Conservation (phyloP, 2,888 invertebrate genomes). For the Aphidoletes aphidimyza region DNA sequence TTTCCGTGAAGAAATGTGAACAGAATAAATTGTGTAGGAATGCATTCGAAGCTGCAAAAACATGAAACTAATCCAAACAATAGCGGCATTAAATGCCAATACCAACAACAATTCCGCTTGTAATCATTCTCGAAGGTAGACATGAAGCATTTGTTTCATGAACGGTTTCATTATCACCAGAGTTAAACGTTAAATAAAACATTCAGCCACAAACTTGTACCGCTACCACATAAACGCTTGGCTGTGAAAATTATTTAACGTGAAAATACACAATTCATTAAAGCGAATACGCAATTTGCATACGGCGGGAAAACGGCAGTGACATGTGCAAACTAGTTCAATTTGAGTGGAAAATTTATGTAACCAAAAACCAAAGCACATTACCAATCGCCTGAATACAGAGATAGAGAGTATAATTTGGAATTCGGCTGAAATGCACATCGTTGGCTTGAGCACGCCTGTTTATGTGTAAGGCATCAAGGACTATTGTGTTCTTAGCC, state of each 20-base stretch:
- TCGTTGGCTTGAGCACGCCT: background rate
- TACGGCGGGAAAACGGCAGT: background rate
- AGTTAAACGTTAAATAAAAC: background rate
- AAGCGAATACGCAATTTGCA: background rate
- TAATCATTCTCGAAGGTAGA: background rate
- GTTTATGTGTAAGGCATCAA: background rate
- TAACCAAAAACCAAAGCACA: background rate
- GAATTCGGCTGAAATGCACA: background rate
- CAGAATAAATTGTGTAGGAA: background rate
- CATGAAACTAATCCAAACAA: conserved; percentile 31
- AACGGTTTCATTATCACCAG: background rate
- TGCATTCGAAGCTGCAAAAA: background rate
- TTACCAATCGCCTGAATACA: background rate
- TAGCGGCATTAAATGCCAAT: background rate
- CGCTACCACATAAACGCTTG: background rate
- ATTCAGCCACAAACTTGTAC: background rate
- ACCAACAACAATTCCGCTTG: background rate
- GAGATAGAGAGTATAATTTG: background rate
- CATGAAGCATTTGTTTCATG: background rate
- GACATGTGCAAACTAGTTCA: background rate
- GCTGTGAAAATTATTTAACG: background rate
- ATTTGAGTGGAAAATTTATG: background rate
- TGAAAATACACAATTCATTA: conserved; percentile 1
- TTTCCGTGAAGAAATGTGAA: background rate
- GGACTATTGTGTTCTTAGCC: background rate